These are phyloP conservation scores for Drosophila bipectinata DNA, from an alignment of 1,140 invertebrate genomes.

Conservation along the genomic window DNA sequence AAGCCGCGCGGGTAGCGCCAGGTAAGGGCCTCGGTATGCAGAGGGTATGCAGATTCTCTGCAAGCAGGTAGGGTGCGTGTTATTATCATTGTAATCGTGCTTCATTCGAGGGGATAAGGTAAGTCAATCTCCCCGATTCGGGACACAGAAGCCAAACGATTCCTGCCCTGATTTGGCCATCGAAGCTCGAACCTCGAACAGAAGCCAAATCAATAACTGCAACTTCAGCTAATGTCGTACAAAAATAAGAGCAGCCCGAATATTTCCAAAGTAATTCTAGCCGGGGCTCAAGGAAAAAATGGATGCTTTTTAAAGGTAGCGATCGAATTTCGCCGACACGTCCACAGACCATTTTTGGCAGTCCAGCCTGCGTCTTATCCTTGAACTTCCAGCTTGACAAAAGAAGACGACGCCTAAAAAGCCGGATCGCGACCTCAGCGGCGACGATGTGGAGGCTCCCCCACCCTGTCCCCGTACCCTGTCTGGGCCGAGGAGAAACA, in stretches of 20 bases:
- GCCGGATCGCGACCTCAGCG: slow-evolving; percentile 34
- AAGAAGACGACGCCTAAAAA: slow-evolving; percentile 51
- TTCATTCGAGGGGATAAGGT: neutral
- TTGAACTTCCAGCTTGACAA: slow-evolving; percentile 75
- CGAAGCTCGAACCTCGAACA: slow-evolving; percentile 4
- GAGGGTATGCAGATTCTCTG: neutral
- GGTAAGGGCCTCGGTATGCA: neutral
- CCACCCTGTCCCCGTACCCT: neutral
- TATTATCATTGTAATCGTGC: slow-evolving; percentile 11
- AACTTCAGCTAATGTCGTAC: slow-evolving; percentile 43
- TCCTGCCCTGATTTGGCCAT: neutral
- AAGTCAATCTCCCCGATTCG: slow-evolving; percentile 2
- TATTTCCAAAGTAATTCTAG: slow-evolving; percentile 60
- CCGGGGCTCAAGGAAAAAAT: slow-evolving; percentile 49
- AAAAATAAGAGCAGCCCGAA: slow-evolving; percentile 21
- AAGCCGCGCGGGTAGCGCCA: slow-evolving; percentile 24
- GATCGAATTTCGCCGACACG: slow-evolving; percentile 66
- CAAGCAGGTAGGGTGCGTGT: neutral
- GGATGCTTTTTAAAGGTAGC: slow-evolving; percentile 34
- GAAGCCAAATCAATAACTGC: slow-evolving; percentile 64
- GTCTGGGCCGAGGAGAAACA: slow-evolving; percentile 40
- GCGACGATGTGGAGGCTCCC: slow-evolving; percentile 11
- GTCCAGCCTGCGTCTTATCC: slow-evolving; percentile 55
- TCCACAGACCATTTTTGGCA: slow-evolving; percentile 43
- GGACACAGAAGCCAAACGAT: slow-evolving; percentile 16